Percentiles rank a stretch among this genome's conserved stretches.
Conservation (phyloP, 2,888 invertebrate species). For the Macrostomum cliftonense region DNA sequence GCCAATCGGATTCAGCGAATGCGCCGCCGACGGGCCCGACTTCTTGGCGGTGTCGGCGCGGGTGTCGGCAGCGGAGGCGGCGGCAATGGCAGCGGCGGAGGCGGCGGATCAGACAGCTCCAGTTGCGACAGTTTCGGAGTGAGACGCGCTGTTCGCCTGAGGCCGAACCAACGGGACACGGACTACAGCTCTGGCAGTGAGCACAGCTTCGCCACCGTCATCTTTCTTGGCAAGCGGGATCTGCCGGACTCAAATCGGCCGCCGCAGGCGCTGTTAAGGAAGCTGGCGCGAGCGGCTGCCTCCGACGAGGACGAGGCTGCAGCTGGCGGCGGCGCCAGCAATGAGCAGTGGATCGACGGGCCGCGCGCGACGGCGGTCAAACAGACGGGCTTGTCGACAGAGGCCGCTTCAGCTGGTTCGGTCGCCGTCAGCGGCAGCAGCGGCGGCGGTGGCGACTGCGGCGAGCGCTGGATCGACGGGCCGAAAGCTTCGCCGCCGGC, state of each 20-base stretch:
- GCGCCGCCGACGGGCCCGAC: conserved; percentile 43
- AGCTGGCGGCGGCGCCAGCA: conserved; percentile 51
- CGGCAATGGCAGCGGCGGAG: conserved; percentile 34
- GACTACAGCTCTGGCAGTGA: conserved; percentile 73
- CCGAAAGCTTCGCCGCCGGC: no score
- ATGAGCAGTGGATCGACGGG: conserved; percentile 84
- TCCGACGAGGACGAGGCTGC: conserved; percentile 23
- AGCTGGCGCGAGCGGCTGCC: conserved; percentile 45
- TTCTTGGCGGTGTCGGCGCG: no score
- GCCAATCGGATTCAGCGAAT: conserved; percentile 82
- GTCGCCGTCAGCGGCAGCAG: no score
- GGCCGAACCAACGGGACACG: conserved; percentile 19
- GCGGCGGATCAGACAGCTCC: conserved; percentile 41
- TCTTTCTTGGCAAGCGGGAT: conserved; percentile 47
- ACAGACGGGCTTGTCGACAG: conserved; percentile 36
- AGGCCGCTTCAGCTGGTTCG: no score
- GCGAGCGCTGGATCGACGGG: conserved; percentile 86
- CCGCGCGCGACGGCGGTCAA: conserved; percentile 43
- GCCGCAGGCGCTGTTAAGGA: conserved; percentile 13
- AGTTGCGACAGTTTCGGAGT: conserved; percentile 24
- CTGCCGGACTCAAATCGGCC: conserved; percentile 36
- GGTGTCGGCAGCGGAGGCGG: no score
- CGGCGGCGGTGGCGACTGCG: no score
- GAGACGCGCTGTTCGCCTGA: conserved; percentile 20
- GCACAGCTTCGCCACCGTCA: conserved; percentile 88